Percentiles rank a stretch among this genome's conserved stretches.
phyloP scores from a whole-genome alignment of 2,888 invertebrate genomes.

The Coleophora deauratella region DNA sequence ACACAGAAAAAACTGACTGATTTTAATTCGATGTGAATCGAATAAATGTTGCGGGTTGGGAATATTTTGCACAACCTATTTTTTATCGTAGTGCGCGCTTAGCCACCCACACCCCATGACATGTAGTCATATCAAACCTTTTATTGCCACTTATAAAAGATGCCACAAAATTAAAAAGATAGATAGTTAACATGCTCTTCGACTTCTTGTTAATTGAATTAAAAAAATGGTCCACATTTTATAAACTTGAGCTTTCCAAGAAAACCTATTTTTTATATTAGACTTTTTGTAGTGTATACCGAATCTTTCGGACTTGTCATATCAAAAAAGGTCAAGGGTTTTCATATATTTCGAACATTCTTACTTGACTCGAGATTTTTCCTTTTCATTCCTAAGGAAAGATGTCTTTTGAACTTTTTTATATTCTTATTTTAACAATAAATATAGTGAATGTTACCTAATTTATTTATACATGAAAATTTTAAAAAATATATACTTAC shows the following conservation, averaged over 20 bases:
- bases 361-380: conserved; percentile 28
- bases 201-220: conserved; percentile 27
- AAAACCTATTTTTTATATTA: conserved; percentile 68
- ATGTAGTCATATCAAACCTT: conserved; percentile 1
- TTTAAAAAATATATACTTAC: conserved; percentile 28
- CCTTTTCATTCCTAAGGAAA: conserved; percentile 41
- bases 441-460: conserved; percentile 36
- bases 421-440: conserved; percentile 20
- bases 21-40: too few relatives aligned
- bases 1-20: too few relatives aligned
- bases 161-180: too few relatives aligned
- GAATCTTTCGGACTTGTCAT: conserved; percentile 45
- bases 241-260: conserved; percentile 66
- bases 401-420: conserved; percentile 27
- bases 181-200: conserved; percentile 24
- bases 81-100: not conserved
- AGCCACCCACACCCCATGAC: conserved; percentile 3
- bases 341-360: conserved; percentile 33
- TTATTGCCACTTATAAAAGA: too few relatives aligned
- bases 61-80: too few relatives aligned
- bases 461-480: conserved; percentile 40
- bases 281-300: conserved; percentile 54
- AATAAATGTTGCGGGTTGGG: too few relatives aligned
- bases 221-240: conserved; percentile 53
- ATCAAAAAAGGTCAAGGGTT: conserved; percentile 46